Percentiles rank a stretch among this genome's conserved stretches.
Conservation (phyloP, 2,797 vertebrate genomes). For the Crax fasciolata region DNA sequence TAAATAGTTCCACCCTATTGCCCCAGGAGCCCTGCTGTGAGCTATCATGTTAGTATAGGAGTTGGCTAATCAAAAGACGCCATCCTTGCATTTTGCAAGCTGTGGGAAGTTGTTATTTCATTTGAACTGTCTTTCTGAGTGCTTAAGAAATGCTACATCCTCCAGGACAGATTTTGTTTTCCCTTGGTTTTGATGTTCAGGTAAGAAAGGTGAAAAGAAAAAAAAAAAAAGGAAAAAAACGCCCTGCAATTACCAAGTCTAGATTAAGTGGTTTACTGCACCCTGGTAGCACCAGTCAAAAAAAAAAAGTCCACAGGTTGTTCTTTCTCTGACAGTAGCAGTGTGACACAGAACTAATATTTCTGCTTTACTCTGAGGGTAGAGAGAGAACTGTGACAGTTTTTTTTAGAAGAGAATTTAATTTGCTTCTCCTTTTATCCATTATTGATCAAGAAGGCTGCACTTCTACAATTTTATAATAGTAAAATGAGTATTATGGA, state of each 20-base stretch:
- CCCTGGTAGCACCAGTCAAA: background rate
- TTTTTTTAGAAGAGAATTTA: background rate
- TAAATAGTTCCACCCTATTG: background rate
- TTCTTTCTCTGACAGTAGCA: background rate
- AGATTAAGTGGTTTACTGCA: background rate
- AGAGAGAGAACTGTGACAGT: background rate
- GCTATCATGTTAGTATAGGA: background rate
- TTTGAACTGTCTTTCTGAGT: background rate
- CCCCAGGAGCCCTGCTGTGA: background rate
- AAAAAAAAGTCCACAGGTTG: background rate
- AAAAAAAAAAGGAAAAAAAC: background rate
- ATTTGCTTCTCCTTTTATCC: slow-evolving; percentile 9
- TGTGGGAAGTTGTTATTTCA: background rate
- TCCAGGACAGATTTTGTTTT: background rate
- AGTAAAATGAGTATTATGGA: background rate
- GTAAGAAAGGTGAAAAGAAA: background rate
- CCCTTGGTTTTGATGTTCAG: background rate
- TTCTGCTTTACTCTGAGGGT: background rate
- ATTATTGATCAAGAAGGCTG: background rate
- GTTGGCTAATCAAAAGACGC: background rate
- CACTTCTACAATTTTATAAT: background rate
- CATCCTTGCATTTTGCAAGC: background rate
- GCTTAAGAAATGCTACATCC: background rate
- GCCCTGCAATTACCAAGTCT: background rate
- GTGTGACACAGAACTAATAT: background rate